Base-by-base conservation (phyloP, 1,140 invertebrate genomes). In the Delia radicum region DNA sequence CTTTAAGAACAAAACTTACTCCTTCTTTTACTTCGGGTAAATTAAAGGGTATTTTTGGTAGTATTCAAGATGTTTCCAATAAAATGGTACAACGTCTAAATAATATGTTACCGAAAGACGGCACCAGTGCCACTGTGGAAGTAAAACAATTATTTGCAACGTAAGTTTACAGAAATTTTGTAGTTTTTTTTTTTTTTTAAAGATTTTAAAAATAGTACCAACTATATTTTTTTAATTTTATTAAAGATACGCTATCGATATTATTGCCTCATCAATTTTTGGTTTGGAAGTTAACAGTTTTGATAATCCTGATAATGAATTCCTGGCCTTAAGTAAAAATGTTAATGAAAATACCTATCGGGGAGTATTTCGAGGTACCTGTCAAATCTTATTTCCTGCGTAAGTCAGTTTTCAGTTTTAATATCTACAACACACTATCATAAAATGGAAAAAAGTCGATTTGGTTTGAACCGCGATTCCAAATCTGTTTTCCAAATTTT, bases 11-110 rank as follows among this genome's bases (percentile, higher is more conserved):
- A 0, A 88, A 88, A 76, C 75, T 91, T 3, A 87, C 86, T 1
- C 89, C 89, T 2, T 85, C 87, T 4, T 90, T 90, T 78, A 89
- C 88, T 0, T 83, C 88, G 0, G 86, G 84, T 8, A 90, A 89
- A 80, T 80, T 90, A 15, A 89, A 88, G 75, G 76, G 77, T 0
- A 89, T 90, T 86, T 88, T 89, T 29, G 75, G 78, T 3, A 79
- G 86, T 0, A 74, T 89, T 2, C 76, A 83, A n/a, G 80, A 87
- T 31, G 79, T 82, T 26, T 80, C 83, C 12, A 79, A 86, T 63
- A 55, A 73, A 26, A 73, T 89, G 37, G 46, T 78, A 1, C 63
- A 80, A 5, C 76, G 77, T 65, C 29, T 78, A 67, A 29, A 55
- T 83, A 7, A 55, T 78, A 12, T 74, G 75, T 3, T 77, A 5